Conservation (phyloP, 2,113 vertebrate species). For the Meleagris gallopavo region DNA sequence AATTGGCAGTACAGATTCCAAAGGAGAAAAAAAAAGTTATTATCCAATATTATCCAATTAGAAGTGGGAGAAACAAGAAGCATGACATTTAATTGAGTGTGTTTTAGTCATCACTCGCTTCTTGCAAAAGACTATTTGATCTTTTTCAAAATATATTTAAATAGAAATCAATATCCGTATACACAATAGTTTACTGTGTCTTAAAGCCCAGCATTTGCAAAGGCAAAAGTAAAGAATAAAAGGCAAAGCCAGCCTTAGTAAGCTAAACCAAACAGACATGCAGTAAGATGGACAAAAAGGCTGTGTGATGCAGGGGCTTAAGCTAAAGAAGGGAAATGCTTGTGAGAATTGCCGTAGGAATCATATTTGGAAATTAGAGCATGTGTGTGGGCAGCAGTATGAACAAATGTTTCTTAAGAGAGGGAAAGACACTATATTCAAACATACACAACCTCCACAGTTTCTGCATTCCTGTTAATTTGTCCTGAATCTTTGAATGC, state of each 20-base stretch:
- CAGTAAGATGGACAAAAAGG: neutral
- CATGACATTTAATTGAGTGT: neutral
- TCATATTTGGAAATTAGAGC: neutral
- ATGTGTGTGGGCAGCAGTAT: neutral
- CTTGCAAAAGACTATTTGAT: rapidly evolving
- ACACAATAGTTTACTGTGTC: neutral
- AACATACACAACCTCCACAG: neutral
- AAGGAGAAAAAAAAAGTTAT: neutral
- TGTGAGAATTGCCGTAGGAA: neutral
- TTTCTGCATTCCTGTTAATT: neutral
- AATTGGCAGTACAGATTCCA: neutral
- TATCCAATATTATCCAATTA: neutral
- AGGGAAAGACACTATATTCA: neutral
- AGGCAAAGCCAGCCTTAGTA: no score
- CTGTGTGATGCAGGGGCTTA: no score
- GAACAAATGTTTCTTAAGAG: neutral
- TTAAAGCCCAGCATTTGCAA: no score
- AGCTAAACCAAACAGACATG: no score
- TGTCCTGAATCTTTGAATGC: neutral
- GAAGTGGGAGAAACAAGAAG: neutral
- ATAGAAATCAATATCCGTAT: neutral
- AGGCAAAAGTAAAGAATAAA: no score
- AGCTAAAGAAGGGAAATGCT: neutral
- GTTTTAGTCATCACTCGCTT: neutral
- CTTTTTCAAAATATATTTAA: neutral